Conservation (phyloP, 2,797 vertebrate genomes). For the Coreius guichenoti region DNA sequence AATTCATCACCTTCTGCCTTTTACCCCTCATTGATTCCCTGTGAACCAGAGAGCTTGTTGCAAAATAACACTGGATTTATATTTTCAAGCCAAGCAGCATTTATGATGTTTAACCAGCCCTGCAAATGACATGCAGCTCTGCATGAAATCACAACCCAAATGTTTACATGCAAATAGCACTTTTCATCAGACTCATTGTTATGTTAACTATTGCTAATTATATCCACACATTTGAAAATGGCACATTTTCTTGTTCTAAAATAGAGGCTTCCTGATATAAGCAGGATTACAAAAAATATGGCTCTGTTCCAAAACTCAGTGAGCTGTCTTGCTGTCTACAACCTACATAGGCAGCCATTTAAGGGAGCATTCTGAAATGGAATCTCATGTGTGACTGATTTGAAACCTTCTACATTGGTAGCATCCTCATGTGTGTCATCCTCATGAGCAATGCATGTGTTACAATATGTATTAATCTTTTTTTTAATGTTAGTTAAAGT, state of each 20-base stretch:
- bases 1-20: conserved; percentile 47
- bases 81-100: conserved; percentile 47
- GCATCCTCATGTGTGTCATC: neutral
- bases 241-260: conserved; percentile 12
- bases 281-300: neutral
- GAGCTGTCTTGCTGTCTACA: neutral
- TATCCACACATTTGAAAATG: conserved; percentile 7
- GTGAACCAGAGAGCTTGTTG: conserved; percentile 55
- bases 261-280: conserved; percentile 10
- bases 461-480: neutral
- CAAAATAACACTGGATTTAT: conserved; percentile 52
- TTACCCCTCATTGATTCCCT: conserved; percentile 59
- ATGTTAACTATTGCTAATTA: conserved; percentile 34
- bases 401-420: neutral
- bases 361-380: neutral
- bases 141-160: conserved; percentile 20
- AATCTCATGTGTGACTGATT: conserved; percentile 6
- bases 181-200: conserved; percentile 20
- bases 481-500: neutral
- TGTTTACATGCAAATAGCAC: conserved; percentile 21
- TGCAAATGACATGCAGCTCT: conserved; percentile 38
- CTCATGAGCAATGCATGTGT: neutral
- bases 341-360: neutral
- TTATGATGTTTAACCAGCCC: conserved; percentile 57
- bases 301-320: neutral